phyloP scores from a whole-genome alignment of 2,797 vertebrate genomes.

The Sus cebifrons region DNA sequence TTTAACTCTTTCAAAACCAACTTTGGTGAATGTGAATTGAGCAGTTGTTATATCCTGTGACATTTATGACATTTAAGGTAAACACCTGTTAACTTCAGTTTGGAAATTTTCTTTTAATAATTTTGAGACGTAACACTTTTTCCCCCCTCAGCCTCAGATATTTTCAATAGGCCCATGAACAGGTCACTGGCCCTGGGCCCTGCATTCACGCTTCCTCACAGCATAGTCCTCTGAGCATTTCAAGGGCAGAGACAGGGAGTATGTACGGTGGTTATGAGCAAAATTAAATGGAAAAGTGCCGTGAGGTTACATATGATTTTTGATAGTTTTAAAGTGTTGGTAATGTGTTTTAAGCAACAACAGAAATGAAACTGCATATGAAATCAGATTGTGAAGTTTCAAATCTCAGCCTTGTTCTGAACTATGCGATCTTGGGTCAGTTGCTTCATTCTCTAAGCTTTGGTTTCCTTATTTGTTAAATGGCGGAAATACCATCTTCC shows the following conservation, averaged over 20 bases:
- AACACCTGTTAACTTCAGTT: neutral
- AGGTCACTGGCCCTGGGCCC: neutral
- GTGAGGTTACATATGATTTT: neutral
- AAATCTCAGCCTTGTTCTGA: neutral
- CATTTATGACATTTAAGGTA: neutral
- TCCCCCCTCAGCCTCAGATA: neutral
- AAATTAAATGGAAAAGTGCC: neutral
- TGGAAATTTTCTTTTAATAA: neutral
- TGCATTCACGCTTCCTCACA: neutral
- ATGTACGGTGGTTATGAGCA: neutral
- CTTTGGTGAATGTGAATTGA: neutral
- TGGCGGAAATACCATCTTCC: neutral
- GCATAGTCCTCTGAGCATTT: neutral
- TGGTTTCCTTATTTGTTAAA: neutral
- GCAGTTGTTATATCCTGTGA: neutral
- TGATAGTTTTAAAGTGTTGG: neutral
- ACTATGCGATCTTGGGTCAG: neutral
- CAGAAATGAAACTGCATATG: neutral
- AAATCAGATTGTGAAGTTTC: neutral
- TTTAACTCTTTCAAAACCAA: slow-evolving; percentile 15
- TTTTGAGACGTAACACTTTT: neutral
- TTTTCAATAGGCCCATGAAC: neutral
- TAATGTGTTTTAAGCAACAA: slow-evolving; percentile 4
- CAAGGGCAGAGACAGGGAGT: neutral
- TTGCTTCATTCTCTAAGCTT: neutral